These are phyloP conservation scores for Notolabrus celidotus DNA, from an alignment of 2,797 vertebrate genomes.

Conservation along the genomic window DNA sequence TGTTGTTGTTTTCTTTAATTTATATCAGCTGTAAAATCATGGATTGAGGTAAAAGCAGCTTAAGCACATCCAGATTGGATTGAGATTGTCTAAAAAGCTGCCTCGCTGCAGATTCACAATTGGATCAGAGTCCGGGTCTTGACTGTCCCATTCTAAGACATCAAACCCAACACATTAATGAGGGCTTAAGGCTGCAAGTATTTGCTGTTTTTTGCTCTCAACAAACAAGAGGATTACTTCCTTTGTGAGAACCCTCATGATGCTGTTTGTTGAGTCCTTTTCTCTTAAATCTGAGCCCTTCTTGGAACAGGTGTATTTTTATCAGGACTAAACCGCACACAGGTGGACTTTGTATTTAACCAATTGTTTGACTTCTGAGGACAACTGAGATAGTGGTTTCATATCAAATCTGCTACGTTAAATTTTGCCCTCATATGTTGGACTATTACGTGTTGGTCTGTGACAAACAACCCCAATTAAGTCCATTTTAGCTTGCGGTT, in stretches of 20 bases:
- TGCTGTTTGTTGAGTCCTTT: neutral
- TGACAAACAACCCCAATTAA: neutral
- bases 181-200: neutral
- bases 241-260: neutral
- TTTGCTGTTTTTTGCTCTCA: neutral
- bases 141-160: neutral
- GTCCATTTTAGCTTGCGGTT: neutral
- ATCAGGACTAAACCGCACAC: too few relatives aligned
- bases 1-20: neutral
- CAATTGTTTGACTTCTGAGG: neutral
- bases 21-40: neutral
- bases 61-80: neutral
- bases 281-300: neutral
- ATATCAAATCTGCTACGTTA: neutral
- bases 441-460: neutral
- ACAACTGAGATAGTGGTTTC: neutral
- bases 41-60: neutral
- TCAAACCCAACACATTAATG: neutral
- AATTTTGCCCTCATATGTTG: neutral
- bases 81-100: too few relatives aligned
- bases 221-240: neutral
- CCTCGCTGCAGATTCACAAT: constrained; percentile 3
- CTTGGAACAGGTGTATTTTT: too few relatives aligned
- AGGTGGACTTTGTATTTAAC: too few relatives aligned
- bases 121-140: constrained; percentile 3